phyloP scores from a whole-genome alignment of 1,140 invertebrate species.

The Harlomillsia oculata region DNA sequence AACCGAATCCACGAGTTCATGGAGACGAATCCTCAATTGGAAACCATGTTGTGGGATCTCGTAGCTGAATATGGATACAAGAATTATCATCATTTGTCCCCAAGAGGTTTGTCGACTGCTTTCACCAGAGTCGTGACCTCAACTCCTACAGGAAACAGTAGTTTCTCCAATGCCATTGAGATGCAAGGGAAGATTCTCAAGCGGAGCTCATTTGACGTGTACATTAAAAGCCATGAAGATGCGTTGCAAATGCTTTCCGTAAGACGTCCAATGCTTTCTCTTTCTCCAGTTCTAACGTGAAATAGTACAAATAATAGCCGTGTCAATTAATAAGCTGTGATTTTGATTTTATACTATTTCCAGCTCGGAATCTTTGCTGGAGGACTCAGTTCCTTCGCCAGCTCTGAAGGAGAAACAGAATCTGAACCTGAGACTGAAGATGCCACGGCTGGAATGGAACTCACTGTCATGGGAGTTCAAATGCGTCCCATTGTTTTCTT shows the following conservation, averaged over 20 bases:
- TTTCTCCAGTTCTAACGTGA: background rate
- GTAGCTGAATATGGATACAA: constrained; percentile 42
- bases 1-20: constrained; percentile 35
- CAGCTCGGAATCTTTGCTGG: constrained; percentile 70
- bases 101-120: constrained; percentile 60
- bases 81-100: constrained; percentile 58
- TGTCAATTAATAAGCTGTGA: background rate
- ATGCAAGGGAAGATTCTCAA: constrained; percentile 63
- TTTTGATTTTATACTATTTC: constrained; percentile 36
- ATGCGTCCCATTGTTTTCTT: constrained; percentile 77
- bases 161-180: constrained; percentile 63
- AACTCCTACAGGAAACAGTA: constrained; percentile 54
- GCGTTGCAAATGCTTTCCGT: constrained; percentile 47
- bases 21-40: constrained; percentile 28
- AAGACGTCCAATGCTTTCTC: constrained; percentile 13
- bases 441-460: constrained; percentile 73
- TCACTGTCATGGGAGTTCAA: constrained; percentile 64
- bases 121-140: constrained; percentile 52
- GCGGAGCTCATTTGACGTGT: constrained; percentile 61
- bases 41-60: constrained; percentile 34
- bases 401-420: constrained; percentile 43
- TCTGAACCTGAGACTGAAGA: constrained; percentile 39
- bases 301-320: background rate
- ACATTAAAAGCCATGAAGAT: constrained; percentile 48
- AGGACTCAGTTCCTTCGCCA: constrained; percentile 55